These are phyloP conservation scores for Oeneis ivallda DNA, from an alignment of 2,888 invertebrate genomes.

Conservation along the genomic window DNA sequence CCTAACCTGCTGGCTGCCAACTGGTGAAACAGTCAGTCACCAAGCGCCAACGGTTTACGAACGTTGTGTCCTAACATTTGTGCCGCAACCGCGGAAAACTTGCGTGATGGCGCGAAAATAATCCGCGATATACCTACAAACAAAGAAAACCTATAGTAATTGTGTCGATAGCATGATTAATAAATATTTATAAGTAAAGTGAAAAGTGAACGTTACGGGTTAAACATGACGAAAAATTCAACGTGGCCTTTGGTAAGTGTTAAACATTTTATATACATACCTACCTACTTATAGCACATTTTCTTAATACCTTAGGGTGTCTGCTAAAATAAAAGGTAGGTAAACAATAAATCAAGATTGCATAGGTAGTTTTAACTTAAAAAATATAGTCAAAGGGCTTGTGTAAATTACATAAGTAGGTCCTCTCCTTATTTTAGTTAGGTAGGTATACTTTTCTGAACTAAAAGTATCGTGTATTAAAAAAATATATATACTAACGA, in stretches of 20 bases:
- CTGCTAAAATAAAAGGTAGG: not conserved
- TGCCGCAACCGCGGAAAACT: slow-evolving; percentile 63
- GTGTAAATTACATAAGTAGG: not conserved
- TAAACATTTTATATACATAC: not conserved
- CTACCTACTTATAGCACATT: not conserved
- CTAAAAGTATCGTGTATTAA: too few species aligned
- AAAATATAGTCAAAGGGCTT: too few species aligned
- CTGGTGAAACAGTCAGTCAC: slow-evolving; percentile 38
- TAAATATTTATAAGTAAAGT: slow-evolving; percentile 24
- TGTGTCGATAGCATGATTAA: slow-evolving; percentile 28
- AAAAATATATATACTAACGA: too few species aligned
- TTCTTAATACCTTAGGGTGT: not conserved
- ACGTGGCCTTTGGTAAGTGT: slow-evolving; percentile 55
- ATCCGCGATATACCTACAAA: slow-evolving; percentile 24
- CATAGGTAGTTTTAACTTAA: not conserved
- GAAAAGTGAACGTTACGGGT: slow-evolving; percentile 37
- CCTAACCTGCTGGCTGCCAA: slow-evolving; percentile 3
- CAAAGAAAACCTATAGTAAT: slow-evolving; percentile 21
- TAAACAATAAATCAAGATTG: not conserved
- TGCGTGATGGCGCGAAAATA: slow-evolving; percentile 68
- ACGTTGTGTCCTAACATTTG: slow-evolving; percentile 49
- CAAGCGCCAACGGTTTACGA: slow-evolving; percentile 50
- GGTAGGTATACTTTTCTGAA: too few species aligned
- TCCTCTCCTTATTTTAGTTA: too few species aligned
- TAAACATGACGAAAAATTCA: slow-evolving; percentile 54